phyloP scores from a whole-genome alignment of 1,140 invertebrate genomes.

The Hormaphis cornu region DNA sequence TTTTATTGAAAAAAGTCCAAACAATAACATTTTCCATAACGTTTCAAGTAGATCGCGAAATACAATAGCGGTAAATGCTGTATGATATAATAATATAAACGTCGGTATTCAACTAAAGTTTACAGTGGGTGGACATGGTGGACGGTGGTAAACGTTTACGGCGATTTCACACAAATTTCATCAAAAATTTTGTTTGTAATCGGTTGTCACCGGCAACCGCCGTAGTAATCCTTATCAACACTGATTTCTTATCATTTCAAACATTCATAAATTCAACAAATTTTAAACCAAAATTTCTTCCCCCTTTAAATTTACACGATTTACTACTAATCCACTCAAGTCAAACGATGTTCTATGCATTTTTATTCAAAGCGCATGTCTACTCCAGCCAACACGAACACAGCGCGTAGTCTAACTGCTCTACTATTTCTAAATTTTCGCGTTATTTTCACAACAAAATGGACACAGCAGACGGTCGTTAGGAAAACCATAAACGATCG shows the following conservation, averaged over 20 bases:
- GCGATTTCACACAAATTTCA: no score
- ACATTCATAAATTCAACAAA: not conserved
- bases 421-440: not conserved
- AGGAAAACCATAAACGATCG: not conserved
- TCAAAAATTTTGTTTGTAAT: no score
- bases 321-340: not conserved
- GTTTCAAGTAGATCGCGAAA: no score
- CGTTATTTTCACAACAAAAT: not conserved
- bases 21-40: no score
- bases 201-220: not conserved
- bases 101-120: no score
- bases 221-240: not conserved
- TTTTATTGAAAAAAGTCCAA: no score
- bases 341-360: not conserved
- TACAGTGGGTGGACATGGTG: no score
- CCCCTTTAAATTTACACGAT: not conserved
- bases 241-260: slow-evolving; percentile 1
- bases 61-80: no score
- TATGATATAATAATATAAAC: no score
- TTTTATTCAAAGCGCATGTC: not conserved
- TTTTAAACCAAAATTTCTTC: not conserved
- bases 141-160: no score
- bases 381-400: not conserved
- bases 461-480: not conserved
- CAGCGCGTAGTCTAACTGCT: not conserved